Evolutionary conservation across 1,140 invertebrate genomes (phyloP).

Genomic region (Hyphantria cunea): DNA sequence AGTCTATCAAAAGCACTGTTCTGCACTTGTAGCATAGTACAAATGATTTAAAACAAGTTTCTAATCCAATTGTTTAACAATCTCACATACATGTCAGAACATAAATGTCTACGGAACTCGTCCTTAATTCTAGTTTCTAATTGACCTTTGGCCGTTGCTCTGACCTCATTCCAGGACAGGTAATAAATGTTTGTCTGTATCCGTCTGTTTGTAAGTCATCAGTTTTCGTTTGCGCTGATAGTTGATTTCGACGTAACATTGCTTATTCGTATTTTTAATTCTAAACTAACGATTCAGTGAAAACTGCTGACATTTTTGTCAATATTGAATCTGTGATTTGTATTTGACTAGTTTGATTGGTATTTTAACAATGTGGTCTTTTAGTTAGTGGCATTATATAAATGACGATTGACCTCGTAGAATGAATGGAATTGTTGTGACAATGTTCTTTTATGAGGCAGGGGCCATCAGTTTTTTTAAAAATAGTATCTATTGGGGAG

Average conservation of each 20-base stretch:
- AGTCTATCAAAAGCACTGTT: no score
- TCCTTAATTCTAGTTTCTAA: background rate
- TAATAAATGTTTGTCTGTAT: slow-evolving; percentile 39
- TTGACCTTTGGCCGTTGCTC: background rate
- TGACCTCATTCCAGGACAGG: slow-evolving; percentile 31
- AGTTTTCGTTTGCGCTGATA: slow-evolving; percentile 33
- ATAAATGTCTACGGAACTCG: background rate
- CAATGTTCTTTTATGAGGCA: no score
- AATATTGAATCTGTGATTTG: slow-evolving; percentile 3
- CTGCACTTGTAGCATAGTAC: no score
- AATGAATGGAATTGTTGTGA: no score
- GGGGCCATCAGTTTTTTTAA: no score
- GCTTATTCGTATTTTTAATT: background rate
- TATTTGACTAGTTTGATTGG: background rate
- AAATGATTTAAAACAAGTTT: no score
- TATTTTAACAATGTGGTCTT: background rate
- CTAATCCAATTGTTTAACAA: no score
- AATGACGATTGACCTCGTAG: no score
- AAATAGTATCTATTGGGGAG: no score
- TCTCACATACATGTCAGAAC: no score
- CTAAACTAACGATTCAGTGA: background rate
- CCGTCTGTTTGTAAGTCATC: slow-evolving; percentile 43
- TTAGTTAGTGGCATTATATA: no score
- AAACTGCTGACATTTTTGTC: background rate
- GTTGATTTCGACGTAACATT: slow-evolving; percentile 13